phyloP scores from a whole-genome alignment of 2,888 invertebrate species.

The Caenorhabditis auriculariae region DNA sequence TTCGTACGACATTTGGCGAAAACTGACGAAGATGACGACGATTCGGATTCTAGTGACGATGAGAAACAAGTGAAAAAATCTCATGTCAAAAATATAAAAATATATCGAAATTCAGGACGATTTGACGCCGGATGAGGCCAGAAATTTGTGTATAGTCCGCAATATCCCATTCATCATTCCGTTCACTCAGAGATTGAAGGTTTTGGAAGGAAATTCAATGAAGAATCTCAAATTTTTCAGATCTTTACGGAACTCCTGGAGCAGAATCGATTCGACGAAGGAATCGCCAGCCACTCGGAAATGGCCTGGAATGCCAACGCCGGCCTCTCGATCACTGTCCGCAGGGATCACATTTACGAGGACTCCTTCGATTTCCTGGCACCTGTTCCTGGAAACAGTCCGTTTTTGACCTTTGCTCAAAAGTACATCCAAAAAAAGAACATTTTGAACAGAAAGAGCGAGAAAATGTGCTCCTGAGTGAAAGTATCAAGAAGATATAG shows the following conservation, averaged over 20 bases:
- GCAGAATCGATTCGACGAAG: not conserved
- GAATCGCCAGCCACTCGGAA: slow-evolving; percentile 1
- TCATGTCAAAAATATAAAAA: slow-evolving; percentile 19
- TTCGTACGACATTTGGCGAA: too few species aligned
- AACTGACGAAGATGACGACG: too few species aligned
- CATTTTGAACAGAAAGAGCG: too few species aligned
- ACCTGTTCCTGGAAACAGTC: not conserved
- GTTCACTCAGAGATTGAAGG: slow-evolving; percentile 78
- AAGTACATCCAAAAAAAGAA: too few species aligned
- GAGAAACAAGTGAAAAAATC: not conserved
- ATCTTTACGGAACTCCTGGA: not conserved
- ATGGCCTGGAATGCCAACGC: not conserved
- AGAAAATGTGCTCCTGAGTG: too few species aligned
- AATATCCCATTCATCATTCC: slow-evolving; percentile 92
- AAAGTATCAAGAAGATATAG: too few species aligned
- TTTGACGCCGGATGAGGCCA: slow-evolving; percentile 73
- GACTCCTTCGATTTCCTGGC: slow-evolving; percentile 94
- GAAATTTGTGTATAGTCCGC: slow-evolving; percentile 82
- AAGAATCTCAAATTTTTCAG: too few species aligned
- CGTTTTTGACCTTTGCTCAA: too few species aligned
- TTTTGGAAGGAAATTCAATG: not conserved
- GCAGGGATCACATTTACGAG: slow-evolving; percentile 89
- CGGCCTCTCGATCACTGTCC: slow-evolving; percentile 44
- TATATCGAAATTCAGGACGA: slow-evolving; percentile 32
- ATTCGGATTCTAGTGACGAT: too few species aligned